Evolutionary conservation across 1,140 invertebrate genomes (phyloP), one percentile per base, ranked within the genome.

Genomic region (Drosophila triauraria): DNA sequence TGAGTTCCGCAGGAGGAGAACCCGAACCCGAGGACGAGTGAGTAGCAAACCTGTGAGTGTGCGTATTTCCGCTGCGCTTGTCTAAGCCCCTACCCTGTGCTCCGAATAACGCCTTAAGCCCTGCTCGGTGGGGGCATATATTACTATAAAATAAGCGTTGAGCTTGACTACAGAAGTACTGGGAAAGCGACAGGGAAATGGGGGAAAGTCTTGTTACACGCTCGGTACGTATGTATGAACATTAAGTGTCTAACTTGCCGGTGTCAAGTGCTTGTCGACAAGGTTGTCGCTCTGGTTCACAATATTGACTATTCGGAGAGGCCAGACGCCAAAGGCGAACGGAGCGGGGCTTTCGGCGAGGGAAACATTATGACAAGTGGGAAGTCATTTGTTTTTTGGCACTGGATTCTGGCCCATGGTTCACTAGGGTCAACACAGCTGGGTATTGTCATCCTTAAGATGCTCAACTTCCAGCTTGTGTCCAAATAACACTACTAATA

Each of bases 231-330:
- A 63, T 70, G 82, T 86, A 64, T 48, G 62, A 75, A 71, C 80
- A 87, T 77, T 77, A 87, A 75, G 84, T 80, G 70, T 80, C 77
- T 78, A 83, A 80, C 71, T 87, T 83, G 76, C 53, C 77, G 80
- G 84, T 80, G 83, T 88, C 83, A 88, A 87, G 84, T 78, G 68
- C 71, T 77, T 83, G 83, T 83, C 83, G 83, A 70, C 84, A 88
- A 70, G 77, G 27, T 77, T 83, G 62, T 68, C 65, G 65, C 54
- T 59, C 51, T 69, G 56, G 48, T 46, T 57, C 59, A 69, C 57
- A 70, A 64, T 70, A 61, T 75, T 62, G 69, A 86, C 79, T 79
- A 69, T 76, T 80, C 63, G 46, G 74, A 17, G 30, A 40, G 53
- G 10, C 53, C 53, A 56, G 35, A 15, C n/a, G 32, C 30, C 50